Percentiles rank a stretch among this genome's conserved stretches.
Conservation (phyloP, 1,140 invertebrate genomes). For the Drosophila triauraria region DNA sequence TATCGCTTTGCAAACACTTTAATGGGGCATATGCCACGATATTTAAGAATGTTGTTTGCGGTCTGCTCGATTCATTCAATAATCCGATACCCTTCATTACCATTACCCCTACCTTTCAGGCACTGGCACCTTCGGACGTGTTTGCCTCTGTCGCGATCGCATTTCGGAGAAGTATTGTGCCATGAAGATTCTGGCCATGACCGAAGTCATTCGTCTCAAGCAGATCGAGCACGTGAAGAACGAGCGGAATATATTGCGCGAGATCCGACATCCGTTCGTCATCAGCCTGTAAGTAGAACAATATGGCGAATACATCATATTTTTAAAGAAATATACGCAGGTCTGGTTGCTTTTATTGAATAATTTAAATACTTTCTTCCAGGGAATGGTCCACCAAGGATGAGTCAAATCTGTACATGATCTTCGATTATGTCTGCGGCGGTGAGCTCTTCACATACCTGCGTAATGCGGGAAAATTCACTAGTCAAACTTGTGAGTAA, state of each 20-base stretch:
- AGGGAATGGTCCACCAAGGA: conserved; percentile 97
- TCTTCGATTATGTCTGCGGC: conserved; percentile 97
- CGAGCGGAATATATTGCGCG: conserved; percentile 95
- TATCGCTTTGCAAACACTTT: conserved; percentile 62
- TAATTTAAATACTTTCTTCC: conserved; percentile 41
- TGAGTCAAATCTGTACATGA: conserved; percentile 94
- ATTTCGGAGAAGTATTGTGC: conserved; percentile 92
- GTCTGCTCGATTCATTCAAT: conserved; percentile 35
- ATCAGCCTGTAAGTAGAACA: conserved; percentile 94
- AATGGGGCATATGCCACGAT: conserved; percentile 53
- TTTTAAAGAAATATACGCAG: not conserved
- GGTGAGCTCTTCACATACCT: conserved; percentile 98
- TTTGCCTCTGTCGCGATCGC: conserved; percentile 93
- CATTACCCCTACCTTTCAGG: conserved; percentile 87
- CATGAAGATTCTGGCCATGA: conserved; percentile 96
- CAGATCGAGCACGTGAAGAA: conserved; percentile 98
- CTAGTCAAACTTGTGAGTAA: conserved; percentile 90
- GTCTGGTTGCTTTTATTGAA: not conserved
- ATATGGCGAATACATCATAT: conserved; percentile 1
- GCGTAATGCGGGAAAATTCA: conserved; percentile 95
- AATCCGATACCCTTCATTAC: conserved; percentile 37
- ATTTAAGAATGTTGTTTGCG: conserved; percentile 47
- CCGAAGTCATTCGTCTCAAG: conserved; percentile 96
- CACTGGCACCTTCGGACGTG: conserved; percentile 97
- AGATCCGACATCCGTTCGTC: conserved; percentile 96